Base-by-base conservation (phyloP, 1,140 invertebrate species). In the Trichomalopsis sarcophagae region DNA sequence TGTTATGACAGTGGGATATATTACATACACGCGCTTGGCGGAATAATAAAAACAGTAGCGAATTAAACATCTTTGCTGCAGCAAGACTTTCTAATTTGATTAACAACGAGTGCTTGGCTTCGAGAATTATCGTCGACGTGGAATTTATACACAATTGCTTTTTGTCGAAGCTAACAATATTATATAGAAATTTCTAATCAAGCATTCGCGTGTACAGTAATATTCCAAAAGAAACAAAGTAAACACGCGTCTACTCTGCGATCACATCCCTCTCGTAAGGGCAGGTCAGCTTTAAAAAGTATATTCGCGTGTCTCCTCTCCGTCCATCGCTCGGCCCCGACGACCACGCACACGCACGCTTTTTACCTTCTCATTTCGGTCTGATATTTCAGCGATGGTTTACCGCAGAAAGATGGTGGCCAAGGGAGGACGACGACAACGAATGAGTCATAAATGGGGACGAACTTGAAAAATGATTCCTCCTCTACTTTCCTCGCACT, bases 391-490 rank as follows among this genome's bases (percentile, higher is more conserved):
- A 69, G 74, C 62, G 40, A 66, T 78, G 40, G 82, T 78, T 55
- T 23, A 68, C 66, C 62, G 75, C 44, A 55, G 23, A 44, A 66
- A 69, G 13, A 21, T 44, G 44, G 9, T 44, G 44, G 33, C 14
- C 62, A 33, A n/a, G n/a, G 62, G 17, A 82, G 10, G 44, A 1
- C 81, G 7, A 82, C 44, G 44, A 1, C 81, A 2, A 83, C 17
- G 76, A 73, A 62, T 62, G 75, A 84, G 44, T 55, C 82, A 79
- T 78, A 79, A 79, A 78, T 17, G 62, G 55, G 17, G 44, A 79
- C 30, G 47, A 55, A 74, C 30, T 84, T 84, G 55, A 76, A 84
- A 84, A 84, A 84, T 84, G 47, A 84, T 81, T 84, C 27, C 40
- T 71, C 73, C 47, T 50, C 47, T 50, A 7, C 11, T 11, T 50